Evolutionary conservation across 2,888 invertebrate genomes (phyloP).

Genomic region (Noctua fimbriata): DNA sequence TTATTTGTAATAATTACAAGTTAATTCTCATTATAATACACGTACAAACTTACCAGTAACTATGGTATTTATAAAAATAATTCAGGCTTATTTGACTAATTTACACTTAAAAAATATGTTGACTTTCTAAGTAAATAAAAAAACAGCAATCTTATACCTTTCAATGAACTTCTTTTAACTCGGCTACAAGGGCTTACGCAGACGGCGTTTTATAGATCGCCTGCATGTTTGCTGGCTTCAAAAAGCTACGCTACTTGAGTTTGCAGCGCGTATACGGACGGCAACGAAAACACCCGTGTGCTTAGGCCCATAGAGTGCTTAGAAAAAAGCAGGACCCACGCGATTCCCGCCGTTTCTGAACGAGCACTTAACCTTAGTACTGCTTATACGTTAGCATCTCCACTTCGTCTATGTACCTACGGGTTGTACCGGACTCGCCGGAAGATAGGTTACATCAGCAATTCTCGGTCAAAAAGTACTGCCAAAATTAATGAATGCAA

Average conservation of each 20-base stretch:
- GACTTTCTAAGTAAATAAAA: background rate
- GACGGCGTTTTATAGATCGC: background rate
- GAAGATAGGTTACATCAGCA: background rate
- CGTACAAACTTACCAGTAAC: background rate
- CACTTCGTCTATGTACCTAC: background rate
- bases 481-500: background rate
- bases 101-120: background rate
- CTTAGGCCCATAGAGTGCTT: background rate
- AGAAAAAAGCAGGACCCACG: background rate
- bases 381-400: background rate
- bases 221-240: background rate
- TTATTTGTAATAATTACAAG: constrained; percentile 21
- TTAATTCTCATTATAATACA: constrained; percentile 10
- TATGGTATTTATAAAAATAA: constrained; percentile 15
- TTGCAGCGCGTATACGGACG: too few relatives aligned
- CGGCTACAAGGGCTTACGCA: background rate
- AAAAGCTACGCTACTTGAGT: background rate
- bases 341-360: background rate
- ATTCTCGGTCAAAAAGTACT: background rate
- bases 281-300: background rate
- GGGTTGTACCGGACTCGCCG: background rate
- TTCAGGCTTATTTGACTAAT: background rate
- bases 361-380: background rate
- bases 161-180: background rate
- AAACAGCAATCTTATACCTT: background rate